Evolutionary conservation across 2,797 vertebrate species (phyloP).

Genomic region (Gambusia yucatana): DNA sequence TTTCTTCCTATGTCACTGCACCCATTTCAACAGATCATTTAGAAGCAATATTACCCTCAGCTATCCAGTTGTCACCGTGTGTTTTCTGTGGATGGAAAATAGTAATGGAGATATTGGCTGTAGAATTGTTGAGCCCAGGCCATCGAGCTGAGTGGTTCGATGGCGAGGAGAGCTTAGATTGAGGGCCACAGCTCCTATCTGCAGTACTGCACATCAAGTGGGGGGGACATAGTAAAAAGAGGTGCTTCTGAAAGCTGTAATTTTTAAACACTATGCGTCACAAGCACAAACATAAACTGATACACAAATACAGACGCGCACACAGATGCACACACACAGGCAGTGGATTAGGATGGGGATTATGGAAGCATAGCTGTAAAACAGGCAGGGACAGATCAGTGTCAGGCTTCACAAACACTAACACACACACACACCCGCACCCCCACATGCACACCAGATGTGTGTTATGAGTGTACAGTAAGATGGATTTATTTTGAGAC

Average conservation of each 20-base stretch:
- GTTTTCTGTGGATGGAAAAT: constrained; percentile 56
- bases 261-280: constrained; percentile 59
- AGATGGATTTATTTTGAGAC: constrained; percentile 57
- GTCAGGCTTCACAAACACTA: constrained; percentile 53
- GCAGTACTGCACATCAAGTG: constrained; percentile 43
- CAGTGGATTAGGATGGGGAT: constrained; percentile 76
- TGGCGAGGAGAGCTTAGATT: constrained; percentile 52
- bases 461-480: constrained; percentile 51
- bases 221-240: constrained; percentile 61
- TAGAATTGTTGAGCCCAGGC: constrained; percentile 50
- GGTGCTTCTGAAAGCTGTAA: constrained; percentile 53
- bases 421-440: neutral
- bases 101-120: constrained; percentile 61
- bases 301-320: constrained; percentile 28
- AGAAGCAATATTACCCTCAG: constrained; percentile 60
- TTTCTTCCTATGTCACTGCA: constrained; percentile 21
- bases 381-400: constrained; percentile 73
- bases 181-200: constrained; percentile 42
- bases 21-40: constrained; percentile 64
- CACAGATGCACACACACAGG: constrained; percentile 24
- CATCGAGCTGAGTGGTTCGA: constrained; percentile 66
- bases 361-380: constrained; percentile 69
- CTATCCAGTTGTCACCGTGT: constrained; percentile 55
- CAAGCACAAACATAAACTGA: constrained; percentile 44
- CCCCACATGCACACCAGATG: constrained; percentile 8